Conservation (phyloP, 2,113 vertebrate genomes). For the Meleagris gallopavo region DNA sequence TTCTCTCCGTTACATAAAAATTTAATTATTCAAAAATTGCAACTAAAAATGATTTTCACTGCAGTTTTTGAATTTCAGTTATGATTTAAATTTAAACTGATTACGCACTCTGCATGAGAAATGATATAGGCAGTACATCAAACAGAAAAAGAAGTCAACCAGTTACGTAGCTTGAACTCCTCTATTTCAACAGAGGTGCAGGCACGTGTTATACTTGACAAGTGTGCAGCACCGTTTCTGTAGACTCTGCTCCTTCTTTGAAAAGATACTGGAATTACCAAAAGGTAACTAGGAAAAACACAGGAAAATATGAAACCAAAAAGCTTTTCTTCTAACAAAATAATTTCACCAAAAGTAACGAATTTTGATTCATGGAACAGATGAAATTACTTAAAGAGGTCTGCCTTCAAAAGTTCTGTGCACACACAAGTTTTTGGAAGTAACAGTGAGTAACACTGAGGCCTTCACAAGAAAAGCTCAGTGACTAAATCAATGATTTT, state of each 20-base stretch:
- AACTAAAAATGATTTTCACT: background rate
- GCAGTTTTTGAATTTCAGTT: background rate
- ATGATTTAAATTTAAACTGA: background rate
- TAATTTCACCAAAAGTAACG: background rate
- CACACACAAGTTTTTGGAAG: background rate
- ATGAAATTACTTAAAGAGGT: background rate
- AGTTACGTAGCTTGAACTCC: background rate
- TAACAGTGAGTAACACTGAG: background rate
- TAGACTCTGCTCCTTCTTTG: background rate
- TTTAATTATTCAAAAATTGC: background rate
- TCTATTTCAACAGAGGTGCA: background rate
- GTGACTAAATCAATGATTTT: background rate
- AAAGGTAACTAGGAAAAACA: background rate
- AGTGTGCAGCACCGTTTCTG: background rate
- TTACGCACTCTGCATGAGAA: background rate
- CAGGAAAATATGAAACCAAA: fast-evolving
- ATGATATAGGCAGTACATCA: background rate
- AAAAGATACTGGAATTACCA: background rate
- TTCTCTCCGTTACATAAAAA: background rate
- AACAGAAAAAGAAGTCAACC: background rate
- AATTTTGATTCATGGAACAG: background rate
- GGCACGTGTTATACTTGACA: background rate
- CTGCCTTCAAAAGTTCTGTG: background rate
- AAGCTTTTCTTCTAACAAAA: background rate
- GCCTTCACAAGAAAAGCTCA: background rate